Evolutionary conservation across 2,888 invertebrate genomes (phyloP), one percentile per base, ranked within the genome.

Genomic region (Unio delphinus): DNA sequence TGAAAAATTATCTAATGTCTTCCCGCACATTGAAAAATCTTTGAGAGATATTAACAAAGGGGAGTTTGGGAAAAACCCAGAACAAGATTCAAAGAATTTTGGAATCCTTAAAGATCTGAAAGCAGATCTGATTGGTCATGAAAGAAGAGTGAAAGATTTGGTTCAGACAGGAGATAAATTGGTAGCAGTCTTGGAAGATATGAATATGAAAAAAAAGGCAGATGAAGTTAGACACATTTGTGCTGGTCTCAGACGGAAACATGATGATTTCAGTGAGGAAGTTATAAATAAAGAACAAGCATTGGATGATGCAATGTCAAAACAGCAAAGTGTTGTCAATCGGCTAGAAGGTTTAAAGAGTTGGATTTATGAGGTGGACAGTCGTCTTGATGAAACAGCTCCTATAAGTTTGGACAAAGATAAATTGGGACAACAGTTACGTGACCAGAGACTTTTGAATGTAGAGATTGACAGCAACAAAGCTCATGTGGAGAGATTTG

Each of bases 341-440:
- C 82, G 86, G 55, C 68, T 89, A n/a, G 86, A 85, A 34, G 81
- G 79, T 56, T 65, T 89, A 55, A 73, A 83, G 28, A 78, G 75
- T n/a, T 84, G 84, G 83, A 75, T 87, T 26, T 69, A 77, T 7
- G 83, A 85, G 11, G 83, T 83, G 0, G 88, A 89, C 69, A 78
- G 69, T 26, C 56, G 73, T 23, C 77, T 88, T 15, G 78, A 81
- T 34, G 75, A 78, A 55, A 70, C 81, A 63, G 67, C 69, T 55
- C 96, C 96, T 2, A 96, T 96, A 0, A 97, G 96, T 5, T 91
- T 98, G 1, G 94, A 96, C 79, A 90, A 91, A 65, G 96, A 96
- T 87, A 94, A 95, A 60, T 92, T 97, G 17, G 96, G 96, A 86
- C 96, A 96, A 85, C 97, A 98, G 90, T 92, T 96, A 6, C 93